A percentile compares a stretch with the other conserved stretches of the same genome.
These are phyloP conservation scores for Hydrophis major DNA, from an alignment of 2,797 vertebrate genomes.

Conservation along the genomic window DNA sequence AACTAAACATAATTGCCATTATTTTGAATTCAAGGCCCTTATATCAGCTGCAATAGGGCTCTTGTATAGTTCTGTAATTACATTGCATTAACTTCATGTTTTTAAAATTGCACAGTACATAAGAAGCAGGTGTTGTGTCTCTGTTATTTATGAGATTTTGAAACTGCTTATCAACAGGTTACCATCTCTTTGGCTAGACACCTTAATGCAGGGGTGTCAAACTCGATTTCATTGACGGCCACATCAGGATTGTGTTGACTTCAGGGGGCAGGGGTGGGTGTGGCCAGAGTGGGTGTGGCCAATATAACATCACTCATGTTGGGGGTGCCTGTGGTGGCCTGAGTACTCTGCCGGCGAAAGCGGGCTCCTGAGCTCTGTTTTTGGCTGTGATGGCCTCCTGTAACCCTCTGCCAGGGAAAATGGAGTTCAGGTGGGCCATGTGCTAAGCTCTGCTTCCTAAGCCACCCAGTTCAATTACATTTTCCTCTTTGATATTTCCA, in stretches of 20 bases:
- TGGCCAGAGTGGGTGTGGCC: no score
- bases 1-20: conserved; percentile 23
- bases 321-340: no score
- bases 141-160: not conserved
- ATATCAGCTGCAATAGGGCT: conserved; percentile 1
- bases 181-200: not conserved
- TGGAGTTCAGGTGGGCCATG: no score
- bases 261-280: no score
- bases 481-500: not conserved
- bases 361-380: no score
- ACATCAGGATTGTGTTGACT: no score
- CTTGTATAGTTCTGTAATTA: not conserved
- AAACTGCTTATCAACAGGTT: not conserved
- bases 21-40: conserved; percentile 26
- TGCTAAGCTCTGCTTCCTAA: not conserved
- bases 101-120: not conserved
- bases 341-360: no score
- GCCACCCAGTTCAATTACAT: not conserved
- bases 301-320: no score
- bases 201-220: not conserved
- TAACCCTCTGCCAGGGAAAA: no score
- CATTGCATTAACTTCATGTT: not conserved
- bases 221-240: no score
- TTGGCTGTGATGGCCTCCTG: no score
- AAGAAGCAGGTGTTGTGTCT: not conserved